Conservation (phyloP, 2,113 vertebrate species). For the Empidonax alnorum region DNA sequence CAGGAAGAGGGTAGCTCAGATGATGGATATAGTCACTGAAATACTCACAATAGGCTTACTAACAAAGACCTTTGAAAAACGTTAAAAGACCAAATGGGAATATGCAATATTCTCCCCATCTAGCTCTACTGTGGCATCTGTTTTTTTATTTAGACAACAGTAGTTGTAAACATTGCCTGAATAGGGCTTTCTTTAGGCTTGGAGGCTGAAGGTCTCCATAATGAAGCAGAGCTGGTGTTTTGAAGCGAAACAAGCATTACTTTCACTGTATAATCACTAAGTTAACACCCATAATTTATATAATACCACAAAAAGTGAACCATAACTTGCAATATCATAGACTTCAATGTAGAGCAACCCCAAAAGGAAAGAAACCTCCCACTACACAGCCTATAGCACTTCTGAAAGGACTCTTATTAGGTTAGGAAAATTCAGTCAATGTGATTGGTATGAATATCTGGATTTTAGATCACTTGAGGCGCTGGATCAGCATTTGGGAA, state of each 20-base stretch:
- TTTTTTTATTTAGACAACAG: background rate
- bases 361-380: background rate
- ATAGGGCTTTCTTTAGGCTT: background rate
- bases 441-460: background rate
- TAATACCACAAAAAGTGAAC: background rate
- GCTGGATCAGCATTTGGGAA: background rate
- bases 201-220: background rate
- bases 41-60: constrained; percentile 6
- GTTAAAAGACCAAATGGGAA: background rate
- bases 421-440: constrained; percentile 4
- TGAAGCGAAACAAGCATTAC: background rate
- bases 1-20: background rate
- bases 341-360: background rate
- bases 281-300: background rate
- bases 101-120: background rate
- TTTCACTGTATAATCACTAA: background rate
- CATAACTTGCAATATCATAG: background rate
- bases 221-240: background rate
- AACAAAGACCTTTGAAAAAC: constrained; percentile 15
- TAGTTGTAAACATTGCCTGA: background rate
- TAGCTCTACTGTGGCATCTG: background rate
- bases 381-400: background rate
- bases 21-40: background rate
- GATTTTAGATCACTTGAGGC: constrained; percentile 8
- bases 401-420: background rate